Evolutionary conservation across 2,888 invertebrate genomes (phyloP), one percentile per base, ranked within the genome.

Genomic region (Malacosoma neustria): DNA sequence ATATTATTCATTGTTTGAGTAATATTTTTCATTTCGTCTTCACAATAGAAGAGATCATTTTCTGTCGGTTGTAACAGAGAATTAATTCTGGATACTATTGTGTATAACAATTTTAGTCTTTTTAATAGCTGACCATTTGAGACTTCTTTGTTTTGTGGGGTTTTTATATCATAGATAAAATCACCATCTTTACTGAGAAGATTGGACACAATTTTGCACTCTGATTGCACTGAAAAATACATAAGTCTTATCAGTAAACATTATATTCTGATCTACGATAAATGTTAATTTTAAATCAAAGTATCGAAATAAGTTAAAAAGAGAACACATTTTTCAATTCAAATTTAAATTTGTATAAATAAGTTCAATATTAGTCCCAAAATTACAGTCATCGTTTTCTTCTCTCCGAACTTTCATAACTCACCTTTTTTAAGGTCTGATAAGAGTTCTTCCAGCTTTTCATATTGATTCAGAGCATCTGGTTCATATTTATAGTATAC

Each of bases 131-230:
- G 71, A 2, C 69, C 68, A 7, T 69, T 35, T 0, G 67, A 48
- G 1, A 66, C 64, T 2, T 57, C 50, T 37, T 63, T 64, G 11
- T 51, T 55, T 14, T 51, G 49, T 1, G 57, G 50, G 41, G 57
- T 61, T 42, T 61, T 66, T 4, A 69, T 45, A 3, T 69, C 53
- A 34, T 69, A 76, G 1, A 55, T 14, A 35, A 61, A 70, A 42
- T 75, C 72, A 0, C 48, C 46, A 2, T 51, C 41, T 0, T 61
- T 43, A 34, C 61, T 56, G 6, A 82, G 48, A 6, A 76, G 48
- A 38, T 82, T 72, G 45, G 69, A 74, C 0, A 84, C 84, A 2
- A 77, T 64, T 57, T 80, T 82, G 45, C 85, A 84, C 52, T 85
- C 84, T 13, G 52, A 56, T 61, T 69, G 67, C 12, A 68, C 85